phyloP scores from a whole-genome alignment of 1,140 invertebrate species.

The Muscidifurax raptorellus region DNA sequence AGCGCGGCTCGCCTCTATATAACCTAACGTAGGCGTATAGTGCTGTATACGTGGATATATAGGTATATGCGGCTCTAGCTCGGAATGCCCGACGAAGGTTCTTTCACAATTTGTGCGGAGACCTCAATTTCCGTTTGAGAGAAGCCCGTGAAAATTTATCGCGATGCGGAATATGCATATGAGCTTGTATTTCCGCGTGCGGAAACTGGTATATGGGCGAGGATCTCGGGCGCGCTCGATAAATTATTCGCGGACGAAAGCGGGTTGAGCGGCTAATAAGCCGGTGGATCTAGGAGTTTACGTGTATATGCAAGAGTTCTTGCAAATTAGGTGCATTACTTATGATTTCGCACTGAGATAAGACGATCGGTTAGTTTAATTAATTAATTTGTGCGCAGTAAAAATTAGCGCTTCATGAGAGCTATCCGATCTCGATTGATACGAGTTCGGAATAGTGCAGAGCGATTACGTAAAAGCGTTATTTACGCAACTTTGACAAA shows the following conservation, averaged over 20 bases:
- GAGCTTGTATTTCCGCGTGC: not conserved
- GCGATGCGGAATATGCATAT: not conserved
- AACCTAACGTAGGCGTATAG: conserved; percentile 11
- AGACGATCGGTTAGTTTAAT: too few species aligned
- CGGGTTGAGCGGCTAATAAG: not conserved
- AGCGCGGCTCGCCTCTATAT: not conserved
- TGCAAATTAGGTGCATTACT: too few species aligned
- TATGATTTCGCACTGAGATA: too few species aligned
- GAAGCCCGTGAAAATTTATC: not conserved
- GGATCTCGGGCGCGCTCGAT: not conserved
- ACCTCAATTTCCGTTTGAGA: not conserved
- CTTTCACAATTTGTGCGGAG: not conserved
- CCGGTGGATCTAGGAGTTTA: not conserved
- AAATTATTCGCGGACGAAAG: not conserved
- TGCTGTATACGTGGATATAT: not conserved
- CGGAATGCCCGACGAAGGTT: not conserved
- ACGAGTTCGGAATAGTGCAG: too few species aligned
- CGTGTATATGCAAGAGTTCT: too few species aligned
- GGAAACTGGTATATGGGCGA: not conserved
- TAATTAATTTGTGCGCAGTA: too few species aligned
- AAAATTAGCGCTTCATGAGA: too few species aligned
- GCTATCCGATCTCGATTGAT: too few species aligned
- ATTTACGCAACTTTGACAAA: too few species aligned
- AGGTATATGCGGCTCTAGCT: too few species aligned
- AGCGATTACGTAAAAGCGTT: too few species aligned